phyloP scores from a whole-genome alignment of 2,888 invertebrate genomes.

The Steromphala cineraria region DNA sequence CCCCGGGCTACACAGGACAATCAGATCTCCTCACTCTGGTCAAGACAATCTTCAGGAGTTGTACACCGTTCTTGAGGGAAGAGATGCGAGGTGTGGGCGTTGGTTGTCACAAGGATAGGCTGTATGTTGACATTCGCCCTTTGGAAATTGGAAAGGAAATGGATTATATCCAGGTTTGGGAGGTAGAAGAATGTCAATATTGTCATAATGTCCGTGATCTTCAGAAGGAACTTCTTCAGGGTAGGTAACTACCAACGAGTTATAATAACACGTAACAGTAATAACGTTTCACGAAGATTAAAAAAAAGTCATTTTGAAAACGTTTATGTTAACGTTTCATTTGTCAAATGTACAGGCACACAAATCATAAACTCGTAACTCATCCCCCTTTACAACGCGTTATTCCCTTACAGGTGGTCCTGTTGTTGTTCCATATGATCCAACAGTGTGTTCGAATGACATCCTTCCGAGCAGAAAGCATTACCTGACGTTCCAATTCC shows the following conservation, averaged over 20 bases:
- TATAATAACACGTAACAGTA: background rate
- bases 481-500: background rate
- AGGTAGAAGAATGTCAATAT: constrained; percentile 15
- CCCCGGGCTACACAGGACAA: background rate
- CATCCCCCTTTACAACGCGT: no score
- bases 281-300: no score
- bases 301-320: no score
- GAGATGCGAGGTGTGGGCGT: constrained; percentile 29
- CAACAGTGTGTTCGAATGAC: background rate
- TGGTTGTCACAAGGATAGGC: constrained; percentile 29
- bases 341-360: no score
- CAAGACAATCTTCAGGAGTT: constrained; percentile 15
- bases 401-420: background rate
- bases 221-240: constrained; percentile 18
- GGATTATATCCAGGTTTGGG: constrained; percentile 28
- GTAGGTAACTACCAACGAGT: no score
- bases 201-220: constrained; percentile 1
- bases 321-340: no score
- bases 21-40: constrained; percentile 4
- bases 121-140: constrained; percentile 36
- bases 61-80: constrained; percentile 25
- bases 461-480: background rate
- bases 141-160: constrained; percentile 24
- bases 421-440: background rate
- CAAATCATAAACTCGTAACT: no score